Conservation (phyloP, 2,797 vertebrate species). For the Sebastes iracundus region DNA sequence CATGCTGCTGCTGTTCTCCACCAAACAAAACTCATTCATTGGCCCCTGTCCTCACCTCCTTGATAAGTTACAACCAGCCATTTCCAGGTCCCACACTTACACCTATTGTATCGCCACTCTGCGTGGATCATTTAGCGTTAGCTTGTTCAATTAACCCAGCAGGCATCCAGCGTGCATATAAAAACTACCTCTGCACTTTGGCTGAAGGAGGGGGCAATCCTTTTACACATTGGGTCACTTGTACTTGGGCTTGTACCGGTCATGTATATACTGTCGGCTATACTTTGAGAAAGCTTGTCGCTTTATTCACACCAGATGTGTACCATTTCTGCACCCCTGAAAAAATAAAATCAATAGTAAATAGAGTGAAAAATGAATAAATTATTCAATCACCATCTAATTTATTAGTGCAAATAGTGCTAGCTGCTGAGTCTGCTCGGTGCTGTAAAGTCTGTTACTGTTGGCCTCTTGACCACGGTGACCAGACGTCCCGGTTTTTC, state of each 20-base stretch:
- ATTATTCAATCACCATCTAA: not conserved
- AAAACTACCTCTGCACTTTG: not conserved
- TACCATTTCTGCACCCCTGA: not conserved
- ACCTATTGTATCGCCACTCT: constrained; percentile 16
- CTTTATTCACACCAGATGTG: not conserved
- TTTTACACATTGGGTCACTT: not conserved
- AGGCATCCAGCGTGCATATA: not conserved
- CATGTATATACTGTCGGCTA: not conserved
- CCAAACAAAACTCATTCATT: constrained; percentile 25
- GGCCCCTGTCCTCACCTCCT: constrained; percentile 37
- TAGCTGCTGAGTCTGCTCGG: not conserved
- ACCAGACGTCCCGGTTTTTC: no score
- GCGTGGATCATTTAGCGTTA: not conserved
- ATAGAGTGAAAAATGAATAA: not conserved
- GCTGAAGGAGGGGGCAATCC: not conserved
- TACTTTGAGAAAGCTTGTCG: not conserved
- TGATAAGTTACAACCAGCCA: constrained; percentile 25
- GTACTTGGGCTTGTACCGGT: not conserved
- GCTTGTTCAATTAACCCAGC: constrained; percentile 34
- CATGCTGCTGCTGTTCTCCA: constrained; percentile 58
- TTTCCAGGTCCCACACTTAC: constrained; percentile 42
- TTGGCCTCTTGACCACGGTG: not conserved
- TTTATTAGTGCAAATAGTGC: not conserved
- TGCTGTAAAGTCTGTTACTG: not conserved
- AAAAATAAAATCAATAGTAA: not conserved